phyloP scores from a whole-genome alignment of 2,113 vertebrate genomes.

The Delphinapterus leucas region DNA sequence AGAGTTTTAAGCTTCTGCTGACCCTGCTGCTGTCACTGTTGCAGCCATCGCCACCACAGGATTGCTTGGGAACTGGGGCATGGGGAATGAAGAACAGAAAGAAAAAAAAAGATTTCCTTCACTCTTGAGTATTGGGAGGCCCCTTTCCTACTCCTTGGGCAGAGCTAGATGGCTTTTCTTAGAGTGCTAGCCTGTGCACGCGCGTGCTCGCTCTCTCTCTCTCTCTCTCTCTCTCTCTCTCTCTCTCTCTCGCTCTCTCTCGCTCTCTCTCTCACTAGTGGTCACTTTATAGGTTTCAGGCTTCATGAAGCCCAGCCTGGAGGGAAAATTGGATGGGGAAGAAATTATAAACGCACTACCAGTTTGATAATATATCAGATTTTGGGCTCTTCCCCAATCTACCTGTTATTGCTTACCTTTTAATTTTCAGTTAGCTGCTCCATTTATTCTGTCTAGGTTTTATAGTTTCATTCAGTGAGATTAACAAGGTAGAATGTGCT shows the following conservation, averaged over 20 bases:
- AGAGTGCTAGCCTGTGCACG: neutral
- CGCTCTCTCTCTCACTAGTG: neutral
- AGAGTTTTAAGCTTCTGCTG: neutral
- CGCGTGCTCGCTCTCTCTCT: too few relatives aligned
- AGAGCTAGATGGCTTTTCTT: neutral
- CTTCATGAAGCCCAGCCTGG: neutral
- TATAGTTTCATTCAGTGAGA: neutral
- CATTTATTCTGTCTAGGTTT: neutral
- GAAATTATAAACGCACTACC: neutral
- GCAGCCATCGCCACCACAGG: neutral
- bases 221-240: too few relatives aligned
- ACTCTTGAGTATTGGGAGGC: neutral
- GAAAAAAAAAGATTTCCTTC: neutral
- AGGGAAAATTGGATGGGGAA: neutral
- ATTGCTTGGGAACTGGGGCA: neutral
- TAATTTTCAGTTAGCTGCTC: neutral
- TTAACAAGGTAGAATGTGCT: neutral
- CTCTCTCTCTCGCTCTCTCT: too few relatives aligned
- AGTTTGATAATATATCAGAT: neutral
- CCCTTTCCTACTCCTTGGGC: neutral
- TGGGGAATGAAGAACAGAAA: neutral
- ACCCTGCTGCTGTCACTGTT: neutral
- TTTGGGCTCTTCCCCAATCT: neutral
- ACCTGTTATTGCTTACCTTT: neutral
- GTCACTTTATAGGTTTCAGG: neutral